Conservation (phyloP, 2,113 vertebrate species). For the Sphyrna mokarran region DNA sequence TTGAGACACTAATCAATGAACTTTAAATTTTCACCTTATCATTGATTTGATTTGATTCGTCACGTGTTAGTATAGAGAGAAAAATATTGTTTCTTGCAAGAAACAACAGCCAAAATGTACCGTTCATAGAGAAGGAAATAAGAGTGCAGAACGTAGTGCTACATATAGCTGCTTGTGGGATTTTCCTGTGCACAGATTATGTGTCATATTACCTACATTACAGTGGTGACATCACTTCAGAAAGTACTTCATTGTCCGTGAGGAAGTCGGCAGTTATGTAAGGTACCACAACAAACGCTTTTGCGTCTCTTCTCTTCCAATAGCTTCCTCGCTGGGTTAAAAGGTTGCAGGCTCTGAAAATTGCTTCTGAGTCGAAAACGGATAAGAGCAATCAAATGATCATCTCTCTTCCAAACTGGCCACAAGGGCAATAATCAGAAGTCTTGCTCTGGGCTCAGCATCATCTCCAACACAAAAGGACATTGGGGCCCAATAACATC, state of each 20-base stretch:
- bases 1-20: too few relatives aligned
- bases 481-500: neutral
- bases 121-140: too few relatives aligned
- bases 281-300: neutral
- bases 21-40: too few relatives aligned
- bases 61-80: too few relatives aligned
- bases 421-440: neutral
- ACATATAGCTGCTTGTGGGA: neutral
- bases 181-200: neutral
- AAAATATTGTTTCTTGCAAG: too few relatives aligned
- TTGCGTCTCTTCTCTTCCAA: neutral
- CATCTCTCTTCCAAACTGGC: neutral
- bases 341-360: neutral
- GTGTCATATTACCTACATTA: neutral
- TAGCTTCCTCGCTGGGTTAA: neutral
- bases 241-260: neutral
- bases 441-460: neutral
- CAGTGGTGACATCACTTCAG: neutral
- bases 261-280: neutral
- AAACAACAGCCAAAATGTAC: too few relatives aligned
- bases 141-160: too few relatives aligned
- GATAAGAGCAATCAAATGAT: neutral
- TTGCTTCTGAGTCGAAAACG: neutral
- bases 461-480: neutral
- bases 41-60: too few relatives aligned